Evolutionary conservation across 1,140 invertebrate species (phyloP).

Genomic region (Zaprionus kolodkinae): DNA sequence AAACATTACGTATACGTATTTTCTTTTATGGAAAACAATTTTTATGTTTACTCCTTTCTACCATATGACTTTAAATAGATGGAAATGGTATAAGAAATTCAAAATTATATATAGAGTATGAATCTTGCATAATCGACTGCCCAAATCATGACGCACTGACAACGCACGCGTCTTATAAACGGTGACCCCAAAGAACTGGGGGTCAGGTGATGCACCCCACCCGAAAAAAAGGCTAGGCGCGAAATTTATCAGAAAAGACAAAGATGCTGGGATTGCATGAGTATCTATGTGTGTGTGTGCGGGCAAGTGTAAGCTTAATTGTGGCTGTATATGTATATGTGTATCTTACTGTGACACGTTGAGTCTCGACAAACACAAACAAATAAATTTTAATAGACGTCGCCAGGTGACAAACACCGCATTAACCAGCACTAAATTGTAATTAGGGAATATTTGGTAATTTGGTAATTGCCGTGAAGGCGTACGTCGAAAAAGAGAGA

Average conservation of each 20-base stretch:
- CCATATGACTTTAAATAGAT: no score
- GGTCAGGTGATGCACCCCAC: background rate
- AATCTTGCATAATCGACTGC: background rate
- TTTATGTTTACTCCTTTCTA: background rate
- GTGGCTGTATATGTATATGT: slow-evolving; percentile 8
- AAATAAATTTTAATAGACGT: slow-evolving; percentile 72
- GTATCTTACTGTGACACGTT: slow-evolving; percentile 36
- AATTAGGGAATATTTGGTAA: slow-evolving; percentile 66
- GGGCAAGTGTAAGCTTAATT: background rate
- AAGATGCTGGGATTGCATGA: slow-evolving; percentile 7
- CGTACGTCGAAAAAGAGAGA: slow-evolving; percentile 17
- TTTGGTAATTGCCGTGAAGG: slow-evolving; percentile 51
- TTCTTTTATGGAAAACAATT: background rate
- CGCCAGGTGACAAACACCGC: slow-evolving; percentile 64
- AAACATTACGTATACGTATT: slow-evolving; percentile 9
- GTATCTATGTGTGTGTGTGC: slow-evolving; percentile 12
- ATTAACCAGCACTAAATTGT: slow-evolving; percentile 69
- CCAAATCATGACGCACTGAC: background rate
- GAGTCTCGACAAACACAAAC: slow-evolving; percentile 58
- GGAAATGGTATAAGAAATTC: no score
- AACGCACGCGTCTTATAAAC: no score
- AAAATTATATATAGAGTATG: no score
- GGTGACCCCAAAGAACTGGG: background rate
- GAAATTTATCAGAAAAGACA: background rate
- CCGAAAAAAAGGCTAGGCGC: background rate